Evolutionary conservation across 2,113 vertebrate species (phyloP), one percentile per base, ranked within the genome.

Genomic region (Ophthalmolycus amberensis): DNA sequence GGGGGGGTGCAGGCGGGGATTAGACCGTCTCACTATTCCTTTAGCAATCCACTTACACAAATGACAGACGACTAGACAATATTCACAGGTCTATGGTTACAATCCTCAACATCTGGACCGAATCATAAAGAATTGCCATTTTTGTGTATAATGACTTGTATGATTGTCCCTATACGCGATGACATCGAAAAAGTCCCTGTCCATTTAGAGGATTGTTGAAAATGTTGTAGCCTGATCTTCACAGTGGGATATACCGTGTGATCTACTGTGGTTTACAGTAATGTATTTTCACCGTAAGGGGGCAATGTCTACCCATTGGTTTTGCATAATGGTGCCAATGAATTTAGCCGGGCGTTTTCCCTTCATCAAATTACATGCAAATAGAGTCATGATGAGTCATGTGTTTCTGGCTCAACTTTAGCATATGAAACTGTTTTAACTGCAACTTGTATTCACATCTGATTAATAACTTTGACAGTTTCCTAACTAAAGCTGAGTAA

Each of bases 91-190:
- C 76, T 87, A 79, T 50, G 73, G 77, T 92, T 94, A 71, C 90
- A 85, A 63, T 83, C 56, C 79, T 40, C 58, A 82, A 88, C 92
- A 92, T 94, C 92, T 94, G 92, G 89, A 79, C 18, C 0, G 25
- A 84, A 85, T 93, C 73, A 88, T 48, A 38, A 59, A 73, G 48
- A 85, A 25, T 64, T 70, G 54, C 48, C 78, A 66, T 80, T 87
- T 34, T 89, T 85, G 74, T 71, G 46, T 79, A 71, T 63, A 40
- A 83, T 84, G 88, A 64, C 65, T 80, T 65, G 50, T 37, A 56
- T 71, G 65, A 79, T 52, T 56, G 54, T 69, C 64, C 12, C 10
- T 75, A 52, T 16, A 34, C 5, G 34, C 34, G 77, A 88, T 83
- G 71, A 64, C 70, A 79, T 42, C 46, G 38, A 76, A 72, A 25